Evolutionary conservation across 2,888 invertebrate species (phyloP), one percentile per base, ranked within the genome.

Genomic region (Caenorhabditis uteleia): DNA sequence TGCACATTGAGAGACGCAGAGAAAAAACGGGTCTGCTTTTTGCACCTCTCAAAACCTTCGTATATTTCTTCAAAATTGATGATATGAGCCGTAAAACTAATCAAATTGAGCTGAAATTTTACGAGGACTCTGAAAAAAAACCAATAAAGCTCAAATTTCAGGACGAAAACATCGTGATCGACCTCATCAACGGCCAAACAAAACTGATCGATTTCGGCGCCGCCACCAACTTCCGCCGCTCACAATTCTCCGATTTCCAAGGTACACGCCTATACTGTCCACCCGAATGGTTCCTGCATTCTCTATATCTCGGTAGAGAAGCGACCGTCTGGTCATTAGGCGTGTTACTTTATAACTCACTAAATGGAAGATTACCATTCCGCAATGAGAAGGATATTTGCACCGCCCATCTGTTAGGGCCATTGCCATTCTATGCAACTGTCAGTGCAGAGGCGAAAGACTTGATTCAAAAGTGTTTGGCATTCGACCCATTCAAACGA

Each of bases 311-410:
- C 40, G 80, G 80, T 34, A 65, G 69, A 45, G 80, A 80, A 64
- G 80, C 80, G 7, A 75, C 80, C 20, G 79, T 80, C 34, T 80
- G 80, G 80, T 79, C 79, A 8, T 61, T 80, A 45, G 80, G 80
- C 26, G 78, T 80, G 25, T 69, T 80, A 14, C 57, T 80, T 26
- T 80, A 80, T 68, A 78, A 77, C 49, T 72, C 78, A 45, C 66
- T 80, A 18, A 80, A 80, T 34, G 80, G 80, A 10, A 67, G 75
- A 27, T 68, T 80, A 23, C 80, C 80, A 33, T 80, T 78, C 69
- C 69, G 74, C 20, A 82, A 78, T 47, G 79, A 79, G 45, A 81
- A 79, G 45, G 81, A 80, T 66, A 78, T 80, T 45, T 81, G 79
- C 51, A 80, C 80, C 21, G 74, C 77, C 4, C 80, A 80, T 59